These are phyloP conservation scores for Cancer borealis DNA, from an alignment of 2,888 invertebrate genomes.

Conservation along the genomic window DNA sequence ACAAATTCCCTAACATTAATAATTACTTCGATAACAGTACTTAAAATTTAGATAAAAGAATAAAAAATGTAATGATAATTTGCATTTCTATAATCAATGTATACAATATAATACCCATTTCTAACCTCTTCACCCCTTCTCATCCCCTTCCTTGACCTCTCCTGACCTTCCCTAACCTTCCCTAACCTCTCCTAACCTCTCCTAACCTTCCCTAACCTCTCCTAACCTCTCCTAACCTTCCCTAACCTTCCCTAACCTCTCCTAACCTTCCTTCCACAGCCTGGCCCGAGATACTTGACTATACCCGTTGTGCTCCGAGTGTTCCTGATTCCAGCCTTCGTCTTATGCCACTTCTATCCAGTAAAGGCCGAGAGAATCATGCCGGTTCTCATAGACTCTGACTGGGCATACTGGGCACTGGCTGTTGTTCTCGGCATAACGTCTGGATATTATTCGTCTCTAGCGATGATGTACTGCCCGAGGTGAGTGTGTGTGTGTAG, in stretches of 20 bases:
- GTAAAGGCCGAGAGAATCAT: conserved; percentile 82
- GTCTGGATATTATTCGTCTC: conserved; percentile 95
- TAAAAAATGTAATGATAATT: no score
- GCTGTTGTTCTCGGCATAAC: conserved; percentile 89
- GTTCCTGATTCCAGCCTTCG: conserved; percentile 92
- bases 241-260: no score
- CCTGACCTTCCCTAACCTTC: no score
- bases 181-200: no score
- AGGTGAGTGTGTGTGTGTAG: conserved; percentile 82
- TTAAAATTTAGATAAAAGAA: no score
- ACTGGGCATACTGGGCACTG: conserved; percentile 89
- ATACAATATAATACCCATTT: not conserved
- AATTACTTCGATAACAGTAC: no score
- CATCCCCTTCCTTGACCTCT: no score
- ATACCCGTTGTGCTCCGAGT: conserved; percentile 87
- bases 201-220: no score
- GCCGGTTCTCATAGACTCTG: conserved; percentile 88
- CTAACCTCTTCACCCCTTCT: no score
- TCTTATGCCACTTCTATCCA: conserved; percentile 94
- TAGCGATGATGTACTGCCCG: conserved; percentile 95
- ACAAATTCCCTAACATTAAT: no score
- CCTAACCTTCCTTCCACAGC: conserved; percentile 83
- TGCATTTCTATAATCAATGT: no score
- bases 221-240: no score
- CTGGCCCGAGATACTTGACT: conserved; percentile 88